Percentiles rank a stretch among this genome's conserved stretches.
Evolutionary conservation across 2,113 vertebrate species (phyloP).

Genomic region (Chaetorhynchus papuensis): DNA sequence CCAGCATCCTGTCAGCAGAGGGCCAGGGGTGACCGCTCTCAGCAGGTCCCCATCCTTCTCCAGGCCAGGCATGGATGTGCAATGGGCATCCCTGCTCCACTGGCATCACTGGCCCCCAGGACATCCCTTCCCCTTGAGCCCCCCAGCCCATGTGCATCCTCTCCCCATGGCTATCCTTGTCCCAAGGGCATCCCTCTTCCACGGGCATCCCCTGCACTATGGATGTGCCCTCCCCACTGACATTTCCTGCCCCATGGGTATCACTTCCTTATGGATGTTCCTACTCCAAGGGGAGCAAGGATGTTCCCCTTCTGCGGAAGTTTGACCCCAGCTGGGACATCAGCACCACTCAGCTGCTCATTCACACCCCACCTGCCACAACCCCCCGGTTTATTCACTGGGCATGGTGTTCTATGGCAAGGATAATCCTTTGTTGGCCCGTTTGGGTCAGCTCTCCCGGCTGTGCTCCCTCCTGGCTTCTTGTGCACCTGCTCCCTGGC

Average conservation of each 20-base stretch:
- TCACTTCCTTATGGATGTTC: accelerated
- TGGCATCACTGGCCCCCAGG: not conserved
- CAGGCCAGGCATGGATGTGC: not conserved
- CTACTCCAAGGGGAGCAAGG: not conserved
- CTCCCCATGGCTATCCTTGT: not conserved
- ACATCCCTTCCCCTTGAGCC: no score
- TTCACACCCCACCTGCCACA: not conserved
- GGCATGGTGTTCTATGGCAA: accelerated
- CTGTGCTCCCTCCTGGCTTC: not conserved
- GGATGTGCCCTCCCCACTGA: not conserved
- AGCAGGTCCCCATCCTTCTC: no score
- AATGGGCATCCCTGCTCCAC: accelerated
- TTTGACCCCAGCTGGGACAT: not conserved
- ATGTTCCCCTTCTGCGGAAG: not conserved
- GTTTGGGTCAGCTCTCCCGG: not conserved
- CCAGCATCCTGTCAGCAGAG: not conserved
- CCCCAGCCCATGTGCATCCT: not conserved
- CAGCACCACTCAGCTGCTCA: not conserved
- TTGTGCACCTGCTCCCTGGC: not conserved
- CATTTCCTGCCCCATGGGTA: no score
- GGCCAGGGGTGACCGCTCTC: accelerated
- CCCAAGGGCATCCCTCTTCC: no score
- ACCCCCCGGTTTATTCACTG: accelerated
- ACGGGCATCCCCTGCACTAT: accelerated
- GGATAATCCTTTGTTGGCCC: not conserved